Percentiles rank a stretch among this genome's conserved stretches.
Conservation (phyloP, 1,140 invertebrate genomes). For the Drosophila hydei region DNA sequence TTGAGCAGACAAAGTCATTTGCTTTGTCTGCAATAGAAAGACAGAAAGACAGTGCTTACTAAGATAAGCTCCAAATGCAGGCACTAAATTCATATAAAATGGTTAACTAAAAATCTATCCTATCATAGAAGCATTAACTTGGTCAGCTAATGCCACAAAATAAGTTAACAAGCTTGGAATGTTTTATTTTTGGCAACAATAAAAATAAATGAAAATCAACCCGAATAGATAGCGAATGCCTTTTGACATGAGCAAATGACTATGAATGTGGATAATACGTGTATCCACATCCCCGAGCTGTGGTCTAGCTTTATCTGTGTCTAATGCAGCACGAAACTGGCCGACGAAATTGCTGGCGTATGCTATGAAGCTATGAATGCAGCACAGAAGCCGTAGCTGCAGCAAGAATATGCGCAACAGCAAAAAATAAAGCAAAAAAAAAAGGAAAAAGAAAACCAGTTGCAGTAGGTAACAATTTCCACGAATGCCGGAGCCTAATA, state of each 20-base stretch:
- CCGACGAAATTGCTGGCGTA: conserved; percentile 50
- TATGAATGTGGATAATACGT: background rate
- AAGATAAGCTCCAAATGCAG: too few species aligned
- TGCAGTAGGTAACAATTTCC: conserved; percentile 71
- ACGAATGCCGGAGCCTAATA: conserved; percentile 75
- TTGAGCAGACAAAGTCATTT: too few species aligned
- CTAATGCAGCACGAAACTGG: conserved; percentile 52
- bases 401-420: conserved; percentile 13
- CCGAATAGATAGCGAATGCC: too few species aligned
- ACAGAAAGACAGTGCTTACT: too few species aligned
- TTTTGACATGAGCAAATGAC: background rate
- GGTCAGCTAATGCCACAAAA: too few species aligned
- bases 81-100: too few species aligned
- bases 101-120: too few species aligned
- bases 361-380: conserved; percentile 54
- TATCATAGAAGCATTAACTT: too few species aligned
- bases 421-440: background rate
- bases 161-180: too few species aligned
- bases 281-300: background rate
- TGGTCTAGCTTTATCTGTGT: conserved; percentile 28
- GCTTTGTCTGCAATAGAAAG: too few species aligned
- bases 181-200: too few species aligned
- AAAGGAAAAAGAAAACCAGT: conserved; percentile 34
- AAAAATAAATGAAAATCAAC: too few species aligned
- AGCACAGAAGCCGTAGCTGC: conserved; percentile 55